Evolutionary conservation across 2,888 invertebrate species (phyloP).

Genomic region (Adelphocoris suturalis): DNA sequence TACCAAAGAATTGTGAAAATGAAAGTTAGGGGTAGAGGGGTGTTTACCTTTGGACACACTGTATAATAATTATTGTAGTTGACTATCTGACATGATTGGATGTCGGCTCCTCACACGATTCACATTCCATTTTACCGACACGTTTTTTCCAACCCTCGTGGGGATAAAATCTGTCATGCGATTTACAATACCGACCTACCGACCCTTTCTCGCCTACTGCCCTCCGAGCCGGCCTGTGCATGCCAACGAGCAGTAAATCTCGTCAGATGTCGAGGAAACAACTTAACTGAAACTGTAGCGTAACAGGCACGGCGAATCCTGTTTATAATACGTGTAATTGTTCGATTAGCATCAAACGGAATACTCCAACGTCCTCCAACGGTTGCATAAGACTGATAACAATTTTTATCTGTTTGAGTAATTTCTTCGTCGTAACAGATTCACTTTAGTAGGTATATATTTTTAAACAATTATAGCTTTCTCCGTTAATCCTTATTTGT

Average conservation of each 20-base stretch:
- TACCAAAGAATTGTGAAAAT: too few relatives aligned
- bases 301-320: not conserved
- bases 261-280: not conserved
- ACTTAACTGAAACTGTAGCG: not conserved
- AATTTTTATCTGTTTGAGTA: not conserved
- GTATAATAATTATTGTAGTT: too few relatives aligned
- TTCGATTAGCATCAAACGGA: too few relatives aligned
- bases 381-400: not conserved
- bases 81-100: too few relatives aligned
- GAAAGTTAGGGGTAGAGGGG: too few relatives aligned
- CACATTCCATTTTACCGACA: too few relatives aligned
- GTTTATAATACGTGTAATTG: not conserved
- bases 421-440: not conserved
- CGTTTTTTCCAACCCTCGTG: too few relatives aligned
- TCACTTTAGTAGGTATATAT: not conserved
- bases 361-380: not conserved
- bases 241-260: not conserved
- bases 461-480: too few relatives aligned
- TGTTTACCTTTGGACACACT: too few relatives aligned
- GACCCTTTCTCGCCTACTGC: slow-evolving; percentile 18
- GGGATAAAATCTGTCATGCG: slow-evolving; percentile 25
- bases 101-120: too few relatives aligned
- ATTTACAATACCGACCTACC: not conserved
- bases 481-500: too few relatives aligned
- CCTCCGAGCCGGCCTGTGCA: not conserved